These are phyloP conservation scores for Chrysoperla carnea DNA, from an alignment of 1,140 invertebrate species.

Conservation along the genomic window DNA sequence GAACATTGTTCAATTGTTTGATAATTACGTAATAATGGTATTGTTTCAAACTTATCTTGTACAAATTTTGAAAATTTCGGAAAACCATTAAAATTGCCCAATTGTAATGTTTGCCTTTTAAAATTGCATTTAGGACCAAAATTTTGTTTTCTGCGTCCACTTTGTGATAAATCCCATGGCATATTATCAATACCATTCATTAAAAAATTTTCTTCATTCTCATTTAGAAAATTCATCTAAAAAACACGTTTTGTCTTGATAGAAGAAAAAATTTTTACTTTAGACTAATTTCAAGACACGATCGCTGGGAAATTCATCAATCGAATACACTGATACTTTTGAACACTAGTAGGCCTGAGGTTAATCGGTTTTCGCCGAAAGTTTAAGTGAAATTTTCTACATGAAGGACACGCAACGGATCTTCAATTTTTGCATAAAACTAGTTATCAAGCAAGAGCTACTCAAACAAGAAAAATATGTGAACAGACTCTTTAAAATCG, in stretches of 20 bases:
- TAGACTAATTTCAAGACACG: background rate
- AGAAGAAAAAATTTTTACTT: conserved; percentile 4
- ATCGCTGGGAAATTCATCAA: too few relatives aligned
- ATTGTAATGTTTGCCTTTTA: conserved; percentile 73
- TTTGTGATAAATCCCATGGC: conserved; percentile 85
- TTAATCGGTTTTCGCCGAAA: too few relatives aligned
- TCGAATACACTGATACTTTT: too few relatives aligned
- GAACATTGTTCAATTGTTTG: conserved; percentile 92
- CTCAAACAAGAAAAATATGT: too few relatives aligned
- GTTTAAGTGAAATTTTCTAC: too few relatives aligned
- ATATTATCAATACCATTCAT: conserved; percentile 56
- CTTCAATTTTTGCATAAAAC: too few relatives aligned
- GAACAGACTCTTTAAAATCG: too few relatives aligned
- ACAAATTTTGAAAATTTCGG: conserved; percentile 67
- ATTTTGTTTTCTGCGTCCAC: conserved; percentile 92
- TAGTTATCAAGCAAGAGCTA: too few relatives aligned
- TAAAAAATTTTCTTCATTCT: conserved; percentile 48
- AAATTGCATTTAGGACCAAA: conserved; percentile 98
- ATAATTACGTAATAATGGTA: conserved; percentile 52
- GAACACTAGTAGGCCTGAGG: too few relatives aligned
- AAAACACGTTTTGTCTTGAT: conserved; percentile 10
- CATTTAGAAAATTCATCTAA: conserved; percentile 52
- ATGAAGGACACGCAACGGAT: too few relatives aligned
- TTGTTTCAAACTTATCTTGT: conserved; percentile 53
- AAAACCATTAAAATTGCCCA: conserved; percentile 73